Base-by-base conservation (phyloP, 2,888 invertebrate species). In the Drosophila multiciliata region DNA sequence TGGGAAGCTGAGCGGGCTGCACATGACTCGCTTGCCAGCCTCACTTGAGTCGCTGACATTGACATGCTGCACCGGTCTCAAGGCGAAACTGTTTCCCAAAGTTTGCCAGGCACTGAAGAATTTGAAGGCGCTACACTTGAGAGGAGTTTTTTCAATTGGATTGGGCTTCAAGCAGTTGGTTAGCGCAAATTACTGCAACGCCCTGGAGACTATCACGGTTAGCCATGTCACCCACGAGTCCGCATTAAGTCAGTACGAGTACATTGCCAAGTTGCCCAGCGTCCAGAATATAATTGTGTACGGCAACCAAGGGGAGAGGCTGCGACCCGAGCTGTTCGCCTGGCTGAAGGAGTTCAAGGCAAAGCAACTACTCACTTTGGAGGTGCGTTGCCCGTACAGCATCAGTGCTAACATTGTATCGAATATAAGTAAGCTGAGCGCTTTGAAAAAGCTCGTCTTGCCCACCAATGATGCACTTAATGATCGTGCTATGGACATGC, bases 211-310 rank as follows among this genome's bases (percentile, higher is more conserved):
- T 0, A 50, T 85, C 1, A 26, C 61, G 3, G 32, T 82, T 2
- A 69, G 57, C 52, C 32, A 32, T n/a, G 64, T 45, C 66, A 45
- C 5, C 12, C 35, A 38, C 9, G 40, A 36, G 5, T 3, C 20
- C 20, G 11, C 15, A 0, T 9, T 2, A 15, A 17, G 20, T 20
- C 50, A 33, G 0, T 76, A 75, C 32, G 74, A 80, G 36, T 15
- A 62, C 8, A 48, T 85, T 26, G 85, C 82, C n/a, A 57, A 55
- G 49, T 23, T 85, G 7, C 87, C 84, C 15, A 59, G 26, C 2
- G 63, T 85, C 2, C 87, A 75, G 60, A 54, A 67, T 3, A 49
- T 85, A 4, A 23, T 35, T 48, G 29, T 80, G 12, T 15, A 60
- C 15, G 9, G 26, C 38, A 8, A 65, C 32, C 33, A 11, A 5